Percentiles rank a stretch among this genome's conserved stretches.
These are phyloP conservation scores for Melinopterus prodromus DNA, from an alignment of 2,888 invertebrate species.

Conservation along the genomic window DNA sequence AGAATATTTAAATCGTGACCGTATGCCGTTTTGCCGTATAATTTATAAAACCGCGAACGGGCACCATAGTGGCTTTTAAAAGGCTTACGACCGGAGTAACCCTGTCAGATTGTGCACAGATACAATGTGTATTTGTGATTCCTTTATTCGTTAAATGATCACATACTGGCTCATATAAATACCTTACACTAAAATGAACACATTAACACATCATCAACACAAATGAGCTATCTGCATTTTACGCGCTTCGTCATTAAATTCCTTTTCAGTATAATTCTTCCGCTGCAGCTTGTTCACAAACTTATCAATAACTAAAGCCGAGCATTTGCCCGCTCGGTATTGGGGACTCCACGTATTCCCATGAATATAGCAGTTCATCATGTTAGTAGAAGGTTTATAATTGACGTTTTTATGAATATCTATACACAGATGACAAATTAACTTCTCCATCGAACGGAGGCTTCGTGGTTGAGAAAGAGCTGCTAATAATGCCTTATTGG, in stretches of 20 bases:
- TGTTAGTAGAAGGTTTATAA: background rate
- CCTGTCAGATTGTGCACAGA: too few species aligned
- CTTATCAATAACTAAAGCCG: conserved; percentile 57
- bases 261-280: conserved; percentile 44
- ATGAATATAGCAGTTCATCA: background rate
- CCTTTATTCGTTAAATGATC: too few species aligned
- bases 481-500: conserved; percentile 59
- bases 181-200: too few species aligned
- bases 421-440: conserved; percentile 78
- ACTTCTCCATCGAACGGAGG: conserved; percentile 65
- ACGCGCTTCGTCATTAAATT: conserved; percentile 41
- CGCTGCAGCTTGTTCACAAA: conserved; percentile 47
- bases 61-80: too few species aligned
- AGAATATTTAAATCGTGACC: too few species aligned
- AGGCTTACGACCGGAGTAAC: too few species aligned
- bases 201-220: background rate
- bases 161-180: too few species aligned
- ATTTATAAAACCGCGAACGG: too few species aligned
- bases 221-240: background rate
- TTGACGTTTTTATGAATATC: conserved; percentile 56
- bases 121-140: too few species aligned
- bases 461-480: conserved; percentile 41
- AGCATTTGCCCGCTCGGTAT: conserved; percentile 61
- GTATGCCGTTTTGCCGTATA: too few species aligned
- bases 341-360: conserved; percentile 59